Conservation (phyloP, 2,113 vertebrate species). For the Lota lota region DNA sequence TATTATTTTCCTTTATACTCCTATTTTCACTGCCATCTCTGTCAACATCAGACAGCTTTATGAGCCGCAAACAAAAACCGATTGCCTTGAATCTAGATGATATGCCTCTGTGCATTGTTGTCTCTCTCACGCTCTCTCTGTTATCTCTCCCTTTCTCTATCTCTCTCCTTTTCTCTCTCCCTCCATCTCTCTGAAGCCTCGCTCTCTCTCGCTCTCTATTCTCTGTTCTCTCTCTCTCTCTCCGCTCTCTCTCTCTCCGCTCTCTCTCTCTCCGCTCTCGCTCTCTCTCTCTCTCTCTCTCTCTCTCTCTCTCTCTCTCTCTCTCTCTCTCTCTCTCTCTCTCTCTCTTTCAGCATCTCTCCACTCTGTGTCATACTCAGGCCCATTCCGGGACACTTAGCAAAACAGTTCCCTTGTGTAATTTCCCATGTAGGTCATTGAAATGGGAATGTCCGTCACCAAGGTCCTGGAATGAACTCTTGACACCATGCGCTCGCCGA, state of each 20-base stretch:
- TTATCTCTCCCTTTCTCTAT: neutral
- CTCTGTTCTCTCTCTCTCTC: neutral
- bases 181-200: neutral
- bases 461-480: conserved; percentile 41
- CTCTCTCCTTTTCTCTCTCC: neutral
- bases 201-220: neutral
- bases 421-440: conserved; percentile 30
- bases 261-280: neutral
- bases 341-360: no score
- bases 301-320: no score
- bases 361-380: neutral
- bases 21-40: conserved; percentile 51
- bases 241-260: neutral
- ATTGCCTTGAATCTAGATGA: conserved; percentile 64
- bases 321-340: no score
- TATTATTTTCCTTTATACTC: conserved; percentile 42
- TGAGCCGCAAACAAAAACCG: conserved; percentile 65
- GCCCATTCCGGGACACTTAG: neutral
- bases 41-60: conserved; percentile 58
- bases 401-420: conserved; percentile 5
- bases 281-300: no score
- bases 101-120: conserved; percentile 38
- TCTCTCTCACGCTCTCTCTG: conserved; percentile 25
- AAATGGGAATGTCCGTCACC: conserved; percentile 42
- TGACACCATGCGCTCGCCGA: conserved; percentile 53